Base-by-base conservation (phyloP, 2,797 vertebrate species). In the Sebastes diploproa region DNA sequence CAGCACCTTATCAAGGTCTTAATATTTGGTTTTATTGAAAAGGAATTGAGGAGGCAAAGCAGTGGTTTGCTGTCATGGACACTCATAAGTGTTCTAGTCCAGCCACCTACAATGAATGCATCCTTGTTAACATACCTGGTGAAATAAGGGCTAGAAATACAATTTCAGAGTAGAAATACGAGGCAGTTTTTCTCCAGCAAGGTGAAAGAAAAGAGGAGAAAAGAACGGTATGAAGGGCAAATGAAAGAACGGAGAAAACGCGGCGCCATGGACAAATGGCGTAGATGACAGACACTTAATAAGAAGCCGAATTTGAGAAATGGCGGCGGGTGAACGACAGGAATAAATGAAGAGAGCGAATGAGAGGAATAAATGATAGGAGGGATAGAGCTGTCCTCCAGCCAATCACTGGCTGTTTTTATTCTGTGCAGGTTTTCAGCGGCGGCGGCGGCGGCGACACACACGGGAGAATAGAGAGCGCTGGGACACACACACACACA, bases 281-380 rank as follows among this genome's bases (percentile, higher is more conserved):
- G 27, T 3, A 36, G 73, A 86, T 91, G 89, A 92, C 88, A 90
- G 89, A 88, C 90, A 85, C 86, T 92, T 90, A 93, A 91, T 92
- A 91, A 92, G 88, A 71, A 65, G 78, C 77, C 25, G 83, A 38
- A 87, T 85, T 88, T 91, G 92, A 92, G 85, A 70, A 91, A 91
- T 89, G 86, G 72, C 3, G 32, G 42, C 11, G 6, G 36, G 54
- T 56, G 67, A 86, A 77, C 8, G 82, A 82, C 85, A 27, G 72
- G 66, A 88, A 91, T 84, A 86, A 92, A 89, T 83, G 89, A 38
- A 90, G 83, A 83, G 71, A 7, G 78, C 10, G 27, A 86, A 84
- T 72, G 79, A 82, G 76, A 63, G 74, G 85, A 85, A 93, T 85
- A 86, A 88, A 88, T 84, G 85, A 80, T 58, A 5, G 72, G 55